Evolutionary conservation across 2,797 vertebrate genomes (phyloP).

Genomic region (Malacoctenus gilli): DNA sequence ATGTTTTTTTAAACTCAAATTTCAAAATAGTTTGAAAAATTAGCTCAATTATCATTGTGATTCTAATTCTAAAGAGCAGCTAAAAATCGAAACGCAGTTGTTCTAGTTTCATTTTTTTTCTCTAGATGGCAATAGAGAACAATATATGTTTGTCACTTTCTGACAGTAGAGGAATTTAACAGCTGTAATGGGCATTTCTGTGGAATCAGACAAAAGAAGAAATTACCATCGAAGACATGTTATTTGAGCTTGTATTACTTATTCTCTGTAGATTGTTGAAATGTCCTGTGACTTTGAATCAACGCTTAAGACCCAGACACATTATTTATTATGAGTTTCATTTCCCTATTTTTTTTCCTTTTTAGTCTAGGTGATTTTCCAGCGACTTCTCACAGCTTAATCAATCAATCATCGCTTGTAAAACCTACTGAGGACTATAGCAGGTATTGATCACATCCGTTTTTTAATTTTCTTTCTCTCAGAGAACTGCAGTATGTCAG

Average conservation of each 20-base stretch:
- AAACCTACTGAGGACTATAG: too few relatives aligned
- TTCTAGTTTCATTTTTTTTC: slow-evolving; percentile 29
- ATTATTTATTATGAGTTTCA: slow-evolving; percentile 4
- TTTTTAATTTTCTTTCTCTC: too few relatives aligned
- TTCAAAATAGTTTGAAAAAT: too few relatives aligned
- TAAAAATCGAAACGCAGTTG: not conserved
- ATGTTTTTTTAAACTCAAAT: too few relatives aligned
- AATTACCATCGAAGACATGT: not conserved
- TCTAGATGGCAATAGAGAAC: slow-evolving; percentile 73
- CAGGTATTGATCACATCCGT: too few relatives aligned
- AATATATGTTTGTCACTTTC: slow-evolving; percentile 9
- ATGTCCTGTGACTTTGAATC: not conserved
- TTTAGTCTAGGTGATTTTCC: not conserved
- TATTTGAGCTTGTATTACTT: not conserved
- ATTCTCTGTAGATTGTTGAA: not conserved
- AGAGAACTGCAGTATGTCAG: too few relatives aligned
- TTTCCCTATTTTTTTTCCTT: not conserved
- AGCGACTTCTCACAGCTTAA: not conserved
- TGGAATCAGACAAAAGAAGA: slow-evolving; percentile 15
- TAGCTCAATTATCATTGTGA: too few relatives aligned
- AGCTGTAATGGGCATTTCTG: slow-evolving; percentile 12
- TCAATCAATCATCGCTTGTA: not conserved
- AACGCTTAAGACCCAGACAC: not conserved
- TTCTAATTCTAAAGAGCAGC: too few relatives aligned
- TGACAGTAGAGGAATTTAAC: slow-evolving; percentile 16